phyloP scores from a whole-genome alignment of 2,797 vertebrate genomes.

The Mormyrus hasselquistii region DNA sequence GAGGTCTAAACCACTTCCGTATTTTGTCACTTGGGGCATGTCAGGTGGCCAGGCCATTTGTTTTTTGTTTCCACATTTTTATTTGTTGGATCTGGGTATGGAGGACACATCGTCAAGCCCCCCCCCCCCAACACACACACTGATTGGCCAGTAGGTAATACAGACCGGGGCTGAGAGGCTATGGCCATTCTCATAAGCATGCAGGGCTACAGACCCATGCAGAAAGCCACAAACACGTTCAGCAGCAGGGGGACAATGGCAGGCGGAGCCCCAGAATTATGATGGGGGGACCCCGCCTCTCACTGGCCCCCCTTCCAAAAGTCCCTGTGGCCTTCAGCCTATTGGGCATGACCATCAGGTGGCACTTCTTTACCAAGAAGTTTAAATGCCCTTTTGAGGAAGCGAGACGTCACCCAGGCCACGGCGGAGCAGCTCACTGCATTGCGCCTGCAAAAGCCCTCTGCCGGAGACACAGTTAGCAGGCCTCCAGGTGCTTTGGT shows the following conservation, averaged over 20 bases:
- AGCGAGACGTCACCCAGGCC: constrained; percentile 57
- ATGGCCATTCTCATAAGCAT: constrained; percentile 36
- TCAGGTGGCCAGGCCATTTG: background rate
- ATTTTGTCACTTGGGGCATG: background rate
- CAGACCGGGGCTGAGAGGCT: background rate
- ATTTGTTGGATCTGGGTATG: background rate
- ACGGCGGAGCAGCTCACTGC: constrained; percentile 50
- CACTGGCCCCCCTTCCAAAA: constrained; percentile 50
- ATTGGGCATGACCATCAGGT: constrained; percentile 47
- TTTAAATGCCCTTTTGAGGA: constrained; percentile 60
- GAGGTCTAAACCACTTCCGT: background rate
- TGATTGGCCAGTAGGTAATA: background rate
- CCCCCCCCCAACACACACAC: background rate
- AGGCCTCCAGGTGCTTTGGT: constrained; percentile 41
- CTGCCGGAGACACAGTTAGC: constrained; percentile 46
- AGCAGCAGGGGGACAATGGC: constrained; percentile 51
- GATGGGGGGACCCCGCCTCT: constrained; percentile 45
- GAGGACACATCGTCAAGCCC: background rate
- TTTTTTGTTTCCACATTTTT: background rate
- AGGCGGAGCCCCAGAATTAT: constrained; percentile 32
- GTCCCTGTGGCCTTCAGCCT: constrained; percentile 50
- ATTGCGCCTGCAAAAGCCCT: constrained; percentile 50
- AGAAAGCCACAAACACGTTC: constrained; percentile 56
- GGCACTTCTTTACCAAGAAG: constrained; percentile 52
- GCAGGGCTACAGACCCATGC: constrained; percentile 51